Evolutionary conservation across 2,888 invertebrate genomes (phyloP).

Genomic region (Arrhopalites spinosus): DNA sequence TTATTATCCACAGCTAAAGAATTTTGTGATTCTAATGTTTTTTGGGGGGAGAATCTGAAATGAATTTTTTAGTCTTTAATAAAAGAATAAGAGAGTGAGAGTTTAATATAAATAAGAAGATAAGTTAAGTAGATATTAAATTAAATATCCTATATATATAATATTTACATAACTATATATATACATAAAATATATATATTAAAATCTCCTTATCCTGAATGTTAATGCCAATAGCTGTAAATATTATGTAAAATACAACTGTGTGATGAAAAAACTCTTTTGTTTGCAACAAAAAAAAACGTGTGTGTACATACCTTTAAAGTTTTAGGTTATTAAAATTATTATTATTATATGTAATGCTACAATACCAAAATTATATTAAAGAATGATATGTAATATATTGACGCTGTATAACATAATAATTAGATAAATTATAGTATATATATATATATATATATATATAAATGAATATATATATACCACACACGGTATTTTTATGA

Average conservation of each 20-base stretch:
- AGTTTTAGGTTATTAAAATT: background rate
- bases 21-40: too few species aligned
- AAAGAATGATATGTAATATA: background rate
- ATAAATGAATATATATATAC: background rate
- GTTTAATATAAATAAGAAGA: too few species aligned
- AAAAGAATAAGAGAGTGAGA: too few species aligned
- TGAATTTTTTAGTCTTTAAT: too few species aligned
- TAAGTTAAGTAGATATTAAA: too few species aligned
- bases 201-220: background rate
- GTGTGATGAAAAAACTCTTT: background rate
- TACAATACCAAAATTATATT: slow-evolving; percentile 3
- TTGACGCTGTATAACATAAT: background rate
- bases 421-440: background rate
- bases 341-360: background rate
- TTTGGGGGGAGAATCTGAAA: too few species aligned
- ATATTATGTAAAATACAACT: background rate
- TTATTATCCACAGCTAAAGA: too few species aligned
- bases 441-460: background rate
- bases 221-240: background rate
- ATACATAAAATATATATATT: too few species aligned
- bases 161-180: too few species aligned
- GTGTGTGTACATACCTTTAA: too few species aligned
- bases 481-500: background rate
- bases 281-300: too few species aligned
- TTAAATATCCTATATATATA: too few species aligned